Base-by-base conservation (phyloP, 2,888 invertebrate genomes). In the Leptopterna dolabrata region DNA sequence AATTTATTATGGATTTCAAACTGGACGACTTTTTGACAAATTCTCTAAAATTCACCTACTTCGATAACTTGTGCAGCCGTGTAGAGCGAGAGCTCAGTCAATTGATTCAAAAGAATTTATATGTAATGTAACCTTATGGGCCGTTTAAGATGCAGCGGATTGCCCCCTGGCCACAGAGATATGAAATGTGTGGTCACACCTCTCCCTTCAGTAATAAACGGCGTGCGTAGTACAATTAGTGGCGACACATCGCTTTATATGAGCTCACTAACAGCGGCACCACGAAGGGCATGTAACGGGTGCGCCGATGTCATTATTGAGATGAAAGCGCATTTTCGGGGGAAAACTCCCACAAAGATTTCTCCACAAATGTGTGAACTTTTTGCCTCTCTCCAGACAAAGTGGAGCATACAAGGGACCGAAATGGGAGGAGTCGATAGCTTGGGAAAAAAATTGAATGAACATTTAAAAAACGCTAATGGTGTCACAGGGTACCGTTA, bases 381-480 rank as follows among this genome's bases (percentile, higher is more conserved):
- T 63, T 19, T 27, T 1, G 24, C 63, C 0, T 24, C 51, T n/a
- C 19, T 63, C 7, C 4, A 2, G 24, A 24, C 4, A 24, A 63
- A 0, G 24, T 24, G 24, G 63, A 63, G 19, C 11, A n/a, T 14
- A 47, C 13, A 16, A 9, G 19, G 19, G 27, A 27, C 24, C 63
- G 27, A 24, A n/a, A 51, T 51, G 51, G 51, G 51, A 16, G 51
- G 51, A 51, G 51, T 16, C 6, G 6, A n/a, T 16, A 4, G 51
- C 51, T 9, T 11, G 19, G 13, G 19, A 24, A 63, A 63, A 27
- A 24, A 63, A 11, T 24, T 16, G 19, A n/a, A 63, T 63, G 43
- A 45, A 19, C 78, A 3, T 19, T 14, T 13, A 78, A 78, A 78
- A 78, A 78, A 78, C 78, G 78, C 45, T 78, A 78, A 78, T 78